Base-by-base conservation (phyloP, 2,797 vertebrate species). In the Argentina silus region DNA sequence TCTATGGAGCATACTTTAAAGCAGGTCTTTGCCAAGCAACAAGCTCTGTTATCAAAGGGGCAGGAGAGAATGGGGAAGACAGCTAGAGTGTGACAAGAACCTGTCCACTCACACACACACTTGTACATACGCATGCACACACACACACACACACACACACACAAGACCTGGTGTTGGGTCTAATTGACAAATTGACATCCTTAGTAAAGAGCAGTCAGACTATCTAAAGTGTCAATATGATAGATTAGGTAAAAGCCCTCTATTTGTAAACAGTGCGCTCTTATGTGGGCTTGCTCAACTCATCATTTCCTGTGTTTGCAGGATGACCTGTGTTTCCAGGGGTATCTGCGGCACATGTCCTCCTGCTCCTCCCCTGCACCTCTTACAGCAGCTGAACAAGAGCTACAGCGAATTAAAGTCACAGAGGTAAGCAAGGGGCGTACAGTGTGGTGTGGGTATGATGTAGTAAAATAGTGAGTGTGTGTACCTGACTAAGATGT, bases 1-100 rank as follows among this genome's bases (percentile, higher is more conserved):
- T 97, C 97, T 19, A 98, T 97, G 87, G 97, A 99, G 78, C 97
- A 98, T 0, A 95, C 97, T 83, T 93, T 97, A 85, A 98, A 96
- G 88, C 97, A 98, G 93, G 96, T 93, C 60, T 99, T 99, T 44
- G 91, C 96, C 90, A 99, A 44, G 7, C 7, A 5, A 43, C 3
- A 17, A 44, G 87, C 95, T 97, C 69, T 91, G 27, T 99, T 76
- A 98, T 99, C 89, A 98, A 95, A 78, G 96, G 96, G 44, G 93
- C 93, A 0, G 97, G 95, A 0, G 97, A 98, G 87, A 98, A 98
- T 0, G 95, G 96, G 11, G 97, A 98, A 7, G 97, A 99, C 75
- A 96, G 93, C 89, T 98, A 98, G 86, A 87, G 55, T 43, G 42
- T 10, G 44, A 90, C 56, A 50, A 12, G 19, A 21, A 53, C 8